A percentile compares a stretch with the other conserved stretches of the same genome.
Evolutionary conservation across 2,888 invertebrate genomes (phyloP).

Genomic region (Salticus scenicus): DNA sequence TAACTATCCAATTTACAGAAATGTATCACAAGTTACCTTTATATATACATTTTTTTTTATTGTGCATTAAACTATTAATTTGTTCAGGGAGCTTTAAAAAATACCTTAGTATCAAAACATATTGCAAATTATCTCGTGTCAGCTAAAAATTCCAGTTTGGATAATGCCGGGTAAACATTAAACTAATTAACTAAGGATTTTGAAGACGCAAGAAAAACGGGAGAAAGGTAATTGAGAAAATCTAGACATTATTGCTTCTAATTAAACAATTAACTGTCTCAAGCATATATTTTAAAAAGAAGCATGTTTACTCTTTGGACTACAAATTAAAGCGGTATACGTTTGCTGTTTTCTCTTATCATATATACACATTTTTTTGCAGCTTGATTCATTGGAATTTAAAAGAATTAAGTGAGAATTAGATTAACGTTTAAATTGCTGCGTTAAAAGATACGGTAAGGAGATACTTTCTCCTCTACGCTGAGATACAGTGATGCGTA

Average conservation of each 20-base stretch:
- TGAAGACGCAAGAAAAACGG: not conserved
- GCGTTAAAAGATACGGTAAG: too few relatives aligned
- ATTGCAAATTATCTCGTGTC: not conserved
- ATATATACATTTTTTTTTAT: too few relatives aligned
- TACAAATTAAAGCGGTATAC: not conserved
- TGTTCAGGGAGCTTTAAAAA: not conserved
- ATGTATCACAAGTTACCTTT: too few relatives aligned
- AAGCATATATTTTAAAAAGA: not conserved
- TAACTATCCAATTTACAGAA: too few relatives aligned
- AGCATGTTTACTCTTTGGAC: not conserved
- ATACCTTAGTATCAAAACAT: not conserved
- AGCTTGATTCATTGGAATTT: not conserved
- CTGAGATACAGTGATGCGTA: too few relatives aligned
- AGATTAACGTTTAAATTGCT: not conserved
- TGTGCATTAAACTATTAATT: not conserved
- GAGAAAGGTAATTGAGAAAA: not conserved
- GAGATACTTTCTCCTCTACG: too few relatives aligned
- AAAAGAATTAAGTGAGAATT: constrained; percentile 1
- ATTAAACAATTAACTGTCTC: constrained; percentile 1
- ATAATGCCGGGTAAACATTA: not conserved
- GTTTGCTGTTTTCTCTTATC: not conserved
- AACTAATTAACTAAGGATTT: not conserved
- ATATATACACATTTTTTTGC: not conserved
- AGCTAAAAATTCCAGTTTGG: not conserved
- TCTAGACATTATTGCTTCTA: not conserved